Evolutionary conservation across 2,888 invertebrate species (phyloP).

Genomic region (Drosophila pseudotakahashii): DNA sequence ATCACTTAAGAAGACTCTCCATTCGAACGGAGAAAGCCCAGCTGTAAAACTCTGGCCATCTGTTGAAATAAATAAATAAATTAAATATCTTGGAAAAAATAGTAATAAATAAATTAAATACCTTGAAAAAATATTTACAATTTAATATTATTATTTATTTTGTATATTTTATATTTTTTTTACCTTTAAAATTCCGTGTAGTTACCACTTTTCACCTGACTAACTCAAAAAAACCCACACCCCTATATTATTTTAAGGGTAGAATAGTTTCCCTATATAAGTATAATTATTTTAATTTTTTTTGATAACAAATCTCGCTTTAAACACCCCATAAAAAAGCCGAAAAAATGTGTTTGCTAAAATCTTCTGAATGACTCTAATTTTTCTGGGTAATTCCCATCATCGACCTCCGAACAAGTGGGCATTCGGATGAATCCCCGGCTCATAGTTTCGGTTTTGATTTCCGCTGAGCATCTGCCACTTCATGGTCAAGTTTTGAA

Average conservation of each 20-base stretch:
- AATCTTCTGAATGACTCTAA: background rate
- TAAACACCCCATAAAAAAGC: background rate
- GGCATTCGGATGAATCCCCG: constrained; percentile 3
- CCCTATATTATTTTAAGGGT: too few species aligned
- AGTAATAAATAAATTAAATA: too few species aligned
- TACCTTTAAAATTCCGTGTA: too few species aligned
- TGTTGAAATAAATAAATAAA: too few species aligned
- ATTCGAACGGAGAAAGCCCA: constrained; percentile 10
- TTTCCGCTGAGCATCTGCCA: constrained; percentile 26
- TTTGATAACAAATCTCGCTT: background rate
- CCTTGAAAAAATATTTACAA: too few species aligned
- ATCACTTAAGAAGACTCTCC: constrained; percentile 7
- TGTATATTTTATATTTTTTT: too few species aligned
- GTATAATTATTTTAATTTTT: background rate
- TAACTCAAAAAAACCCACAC: too few species aligned
- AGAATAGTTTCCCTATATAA: too few species aligned
- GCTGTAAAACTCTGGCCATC: too few species aligned
- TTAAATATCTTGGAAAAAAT: too few species aligned
- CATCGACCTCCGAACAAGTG: constrained; percentile 5
- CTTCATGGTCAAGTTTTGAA: constrained; percentile 48
- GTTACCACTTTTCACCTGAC: too few species aligned
- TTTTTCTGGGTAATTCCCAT: constrained; percentile 20
- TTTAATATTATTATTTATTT: too few species aligned
- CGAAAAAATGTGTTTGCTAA: background rate
- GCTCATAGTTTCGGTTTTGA: background rate